Evolutionary conservation across 2,113 vertebrate species (phyloP), one percentile per base, ranked within the genome.

Genomic region (Gymnogyps californianus): DNA sequence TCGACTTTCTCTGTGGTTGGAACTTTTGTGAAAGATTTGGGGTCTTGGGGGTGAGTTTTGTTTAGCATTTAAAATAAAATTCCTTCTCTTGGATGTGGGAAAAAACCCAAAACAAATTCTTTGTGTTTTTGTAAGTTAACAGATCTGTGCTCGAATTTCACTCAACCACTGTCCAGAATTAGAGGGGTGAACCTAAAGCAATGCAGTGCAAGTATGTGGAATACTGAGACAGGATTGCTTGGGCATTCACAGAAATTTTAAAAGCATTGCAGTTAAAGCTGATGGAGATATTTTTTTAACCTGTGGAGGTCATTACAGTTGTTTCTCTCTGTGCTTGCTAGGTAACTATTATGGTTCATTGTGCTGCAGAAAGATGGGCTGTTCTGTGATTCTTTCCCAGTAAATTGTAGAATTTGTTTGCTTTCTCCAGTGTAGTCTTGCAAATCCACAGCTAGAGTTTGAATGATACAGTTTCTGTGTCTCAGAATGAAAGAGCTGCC

Each of bases 1-100:
- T 99, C 5, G 99, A 99, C 98, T 99, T 99, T 91, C 98, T 99
- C 78, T 99, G 99, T 81, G 99, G 99, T 36, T 99, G 99, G 99
- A 99, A 98, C 95, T 98, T 99, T 91, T 99, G 99, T 89, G 99
- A 99, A 57, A 98, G 99, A 98, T 99, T 99, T 70, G 99, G 99
- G 49, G 98, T 99, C 75, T 97, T 99, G 62, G 99, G 99, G 99
- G 99, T 99, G 97, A 99, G 99, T 98, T 95, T 83, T 46, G 32
- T 28, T 22, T 32, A 52, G 19, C 36, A 13, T 85, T 76, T 67
- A 12, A 74, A 78, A 76, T 59, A 47, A 87, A 54, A 28, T 78
- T 79, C 14, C 34, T 77, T 29, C 51, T 59, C 19, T 83, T 77
- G 46, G 16, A 46, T 90, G 34, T 11, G 3, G 21, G 10, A 42